These are phyloP conservation scores for Parthenolecanium corni DNA, from an alignment of 2,888 invertebrate genomes.

Conservation along the genomic window DNA sequence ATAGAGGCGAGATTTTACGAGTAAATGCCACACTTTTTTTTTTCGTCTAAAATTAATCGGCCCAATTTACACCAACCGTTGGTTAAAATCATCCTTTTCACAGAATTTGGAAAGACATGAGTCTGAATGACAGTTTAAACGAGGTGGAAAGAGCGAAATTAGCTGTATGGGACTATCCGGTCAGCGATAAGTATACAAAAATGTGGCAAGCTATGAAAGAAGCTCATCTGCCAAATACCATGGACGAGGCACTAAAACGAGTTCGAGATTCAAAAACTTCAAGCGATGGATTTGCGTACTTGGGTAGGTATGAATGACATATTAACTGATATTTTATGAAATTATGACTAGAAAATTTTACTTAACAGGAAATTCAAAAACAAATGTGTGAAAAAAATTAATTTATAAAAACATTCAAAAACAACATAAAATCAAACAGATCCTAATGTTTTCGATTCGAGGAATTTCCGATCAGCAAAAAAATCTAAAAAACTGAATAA, in stretches of 20 bases:
- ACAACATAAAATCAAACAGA: too few relatives aligned
- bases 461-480: too few relatives aligned
- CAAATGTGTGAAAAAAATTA: too few relatives aligned
- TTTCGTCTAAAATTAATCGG: not conserved
- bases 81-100: constrained; percentile 32
- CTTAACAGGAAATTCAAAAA: too few relatives aligned
- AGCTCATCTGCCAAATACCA: constrained; percentile 64
- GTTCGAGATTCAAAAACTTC: constrained; percentile 55
- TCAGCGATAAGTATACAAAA: constrained; percentile 95
- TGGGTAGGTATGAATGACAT: constrained; percentile 52
- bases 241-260: constrained; percentile 66
- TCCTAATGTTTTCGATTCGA: too few relatives aligned
- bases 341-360: too few relatives aligned
- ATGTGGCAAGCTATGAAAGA: constrained; percentile 95
- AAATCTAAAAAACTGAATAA: too few relatives aligned
- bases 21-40: constrained; percentile 55
- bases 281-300: constrained; percentile 78
- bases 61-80: not conserved
- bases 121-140: constrained; percentile 80
- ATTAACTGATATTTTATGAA: too few relatives aligned
- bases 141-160: constrained; percentile 83
- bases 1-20: constrained; percentile 91
- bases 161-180: constrained; percentile 98
- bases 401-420: too few relatives aligned
- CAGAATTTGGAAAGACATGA: constrained; percentile 97